Conservation (phyloP, 2,797 vertebrate species). For the Vultur gryphus region DNA sequence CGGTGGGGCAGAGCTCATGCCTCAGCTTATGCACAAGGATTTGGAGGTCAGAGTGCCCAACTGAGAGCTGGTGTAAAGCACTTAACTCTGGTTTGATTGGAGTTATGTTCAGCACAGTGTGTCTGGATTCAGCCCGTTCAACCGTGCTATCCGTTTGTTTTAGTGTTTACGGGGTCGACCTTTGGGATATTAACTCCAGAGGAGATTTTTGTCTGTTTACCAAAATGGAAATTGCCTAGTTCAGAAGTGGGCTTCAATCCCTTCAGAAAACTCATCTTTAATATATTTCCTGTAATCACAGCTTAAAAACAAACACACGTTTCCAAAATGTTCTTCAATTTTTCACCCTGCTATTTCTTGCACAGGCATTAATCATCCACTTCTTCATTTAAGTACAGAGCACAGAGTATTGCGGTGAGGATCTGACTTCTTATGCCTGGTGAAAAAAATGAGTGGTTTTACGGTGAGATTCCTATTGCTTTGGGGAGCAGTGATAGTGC, state of each 20-base stretch:
- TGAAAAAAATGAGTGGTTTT: background rate
- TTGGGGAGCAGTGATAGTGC: background rate
- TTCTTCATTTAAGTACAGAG: background rate
- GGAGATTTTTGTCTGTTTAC: background rate
- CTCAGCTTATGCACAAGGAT: background rate
- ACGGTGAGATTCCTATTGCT: background rate
- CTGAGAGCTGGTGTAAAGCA: background rate
- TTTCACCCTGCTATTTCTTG: constrained; percentile 16
- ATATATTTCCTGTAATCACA: constrained; percentile 2
- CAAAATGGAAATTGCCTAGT: background rate
- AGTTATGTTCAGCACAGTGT: background rate
- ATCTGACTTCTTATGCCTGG: background rate
- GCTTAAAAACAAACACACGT: background rate
- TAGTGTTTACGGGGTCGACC: background rate
- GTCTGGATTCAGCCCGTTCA: background rate
- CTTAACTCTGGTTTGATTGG: background rate
- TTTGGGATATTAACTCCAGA: background rate
- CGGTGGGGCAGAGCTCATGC: background rate
- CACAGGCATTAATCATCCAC: background rate
- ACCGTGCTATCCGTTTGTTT: background rate
- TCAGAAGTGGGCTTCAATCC: background rate
- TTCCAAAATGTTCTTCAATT: constrained; percentile 2
- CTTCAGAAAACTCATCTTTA: constrained; percentile 17
- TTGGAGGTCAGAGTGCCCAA: rapidly evolving
- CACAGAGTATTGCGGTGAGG: background rate